Percentiles rank a stretch among this genome's conserved stretches.
These are phyloP conservation scores for Cryptocheilus praepositus DNA, from an alignment of 2,888 invertebrate species.

Conservation along the genomic window DNA sequence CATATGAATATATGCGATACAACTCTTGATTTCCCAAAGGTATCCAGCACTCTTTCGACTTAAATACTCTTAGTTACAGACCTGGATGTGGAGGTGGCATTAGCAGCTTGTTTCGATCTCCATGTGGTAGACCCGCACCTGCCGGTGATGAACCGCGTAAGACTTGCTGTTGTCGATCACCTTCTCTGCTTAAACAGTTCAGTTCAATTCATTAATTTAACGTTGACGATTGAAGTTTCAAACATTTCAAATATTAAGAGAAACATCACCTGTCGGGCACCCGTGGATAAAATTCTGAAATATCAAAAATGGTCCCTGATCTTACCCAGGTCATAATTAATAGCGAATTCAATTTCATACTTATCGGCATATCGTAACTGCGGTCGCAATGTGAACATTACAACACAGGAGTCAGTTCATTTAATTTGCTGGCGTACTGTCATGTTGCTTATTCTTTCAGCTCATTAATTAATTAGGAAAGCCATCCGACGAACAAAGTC, in stretches of 20 bases:
- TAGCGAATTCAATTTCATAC: constrained; percentile 41
- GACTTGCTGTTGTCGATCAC: constrained; percentile 69
- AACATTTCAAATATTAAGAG: constrained; percentile 54
- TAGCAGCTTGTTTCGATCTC: constrained; percentile 73
- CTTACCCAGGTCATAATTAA: constrained; percentile 47
- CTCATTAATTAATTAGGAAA: too few species aligned
- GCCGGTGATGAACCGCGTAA: constrained; percentile 66
- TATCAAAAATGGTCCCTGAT: constrained; percentile 38
- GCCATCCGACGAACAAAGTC: too few species aligned
- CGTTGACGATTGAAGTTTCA: constrained; percentile 38
- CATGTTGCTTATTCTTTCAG: too few species aligned
- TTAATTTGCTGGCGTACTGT: neutral
- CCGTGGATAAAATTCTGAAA: constrained; percentile 61
- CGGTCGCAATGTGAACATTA: neutral
- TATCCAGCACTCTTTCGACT: constrained; percentile 65
- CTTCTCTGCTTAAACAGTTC: constrained; percentile 74
- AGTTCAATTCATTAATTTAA: constrained; percentile 67
- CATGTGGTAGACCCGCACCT: constrained; percentile 65
- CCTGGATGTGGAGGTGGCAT: constrained; percentile 73
- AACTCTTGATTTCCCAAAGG: constrained; percentile 37
- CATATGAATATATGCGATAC: too few species aligned
- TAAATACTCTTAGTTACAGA: constrained; percentile 74
- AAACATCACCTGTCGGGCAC: constrained; percentile 59
- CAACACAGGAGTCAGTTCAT: constrained; percentile 6
- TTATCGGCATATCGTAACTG: constrained; percentile 28